These are phyloP conservation scores for Argya squamiceps DNA, from an alignment of 2,797 vertebrate species.

Conservation along the genomic window DNA sequence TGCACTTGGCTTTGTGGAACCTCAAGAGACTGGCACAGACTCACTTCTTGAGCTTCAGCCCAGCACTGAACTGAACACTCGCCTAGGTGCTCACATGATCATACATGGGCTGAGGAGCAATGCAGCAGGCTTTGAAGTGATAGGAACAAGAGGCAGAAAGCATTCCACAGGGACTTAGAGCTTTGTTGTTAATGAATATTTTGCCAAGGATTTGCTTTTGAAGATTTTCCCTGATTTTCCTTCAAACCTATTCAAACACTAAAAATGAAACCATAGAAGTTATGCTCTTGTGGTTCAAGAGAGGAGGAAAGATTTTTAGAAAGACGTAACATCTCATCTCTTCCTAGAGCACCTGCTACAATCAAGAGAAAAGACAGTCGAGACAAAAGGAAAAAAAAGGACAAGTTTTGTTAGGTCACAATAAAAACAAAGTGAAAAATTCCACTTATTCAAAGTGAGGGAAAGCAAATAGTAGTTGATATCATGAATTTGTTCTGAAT, in stretches of 20 bases:
- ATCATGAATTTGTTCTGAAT: neutral
- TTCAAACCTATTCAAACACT: neutral
- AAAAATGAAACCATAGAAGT: neutral
- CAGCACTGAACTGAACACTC: neutral
- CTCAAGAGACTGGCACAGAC: neutral
- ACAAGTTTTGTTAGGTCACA: neutral
- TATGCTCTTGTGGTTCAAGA: neutral
- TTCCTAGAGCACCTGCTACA: neutral
- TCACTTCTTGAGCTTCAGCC: neutral
- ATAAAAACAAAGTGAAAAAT: neutral
- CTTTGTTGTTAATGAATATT: neutral
- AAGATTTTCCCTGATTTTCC: neutral
- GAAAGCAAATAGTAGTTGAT: neutral
- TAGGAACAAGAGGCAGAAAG: neutral
- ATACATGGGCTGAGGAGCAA: neutral
- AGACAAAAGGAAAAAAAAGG: accelerated
- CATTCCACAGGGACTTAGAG: neutral
- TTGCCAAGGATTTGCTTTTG: neutral
- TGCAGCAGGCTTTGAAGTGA: neutral
- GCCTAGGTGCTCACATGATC: accelerated
- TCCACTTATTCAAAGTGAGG: neutral
- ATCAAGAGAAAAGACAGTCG: neutral
- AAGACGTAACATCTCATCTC: neutral
- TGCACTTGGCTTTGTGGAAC: neutral
- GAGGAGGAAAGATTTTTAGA: neutral